Base-by-base conservation (phyloP, 1,140 invertebrate species). In the Drosophila aff. region DNA sequence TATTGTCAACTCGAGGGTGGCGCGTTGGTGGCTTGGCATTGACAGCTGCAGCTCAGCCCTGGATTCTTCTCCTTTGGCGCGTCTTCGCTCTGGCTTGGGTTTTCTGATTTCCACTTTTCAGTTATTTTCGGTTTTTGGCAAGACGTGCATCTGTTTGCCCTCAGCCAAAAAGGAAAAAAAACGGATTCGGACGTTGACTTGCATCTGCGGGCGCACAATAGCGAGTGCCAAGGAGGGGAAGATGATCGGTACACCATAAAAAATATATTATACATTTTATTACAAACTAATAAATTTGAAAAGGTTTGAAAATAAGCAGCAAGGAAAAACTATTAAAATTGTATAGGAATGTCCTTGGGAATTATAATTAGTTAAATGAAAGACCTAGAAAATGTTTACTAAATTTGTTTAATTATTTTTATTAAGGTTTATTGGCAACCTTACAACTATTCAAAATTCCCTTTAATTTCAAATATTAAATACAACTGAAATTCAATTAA, bases 151-250 rank as follows among this genome's bases (percentile, higher is more conserved):
- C 73, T 91, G 81, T 81, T 84, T 79, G 79, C 69, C 76, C 69
- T 73, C 67, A 73, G 64, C 33, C 64, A 28, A 55, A 66, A n/a
- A 53, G 26, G 52, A 28, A 46, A 40, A 40, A 44, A 71, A 71
- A 36, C 23, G 43, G 33, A 52, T 67, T 91, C 86, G 86, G 86
- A 86, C 86, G 82, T 91, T 91, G 86, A 90, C 86, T 90, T 91
- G 87, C 86, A 90, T 91, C 86, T 90, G 86, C 86, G 76, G 66
- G 68, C 83, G 64, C 65, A 89, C 83, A 87, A 87, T 82, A 66
- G 58, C 49, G 67, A 73, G 40, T 55, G 58, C 44, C 21, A 18
- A 60, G 10, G 49, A 52, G 63, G 69, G 74, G 38, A 73, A 63
- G 72, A 63, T 82, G 15, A 36, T 18, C 40, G 18, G 31, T 31